Percentiles rank a stretch among this genome's conserved stretches.
Evolutionary conservation across 1,140 invertebrate species (phyloP).

Genomic region (Oryzaephilus surinamensis): DNA sequence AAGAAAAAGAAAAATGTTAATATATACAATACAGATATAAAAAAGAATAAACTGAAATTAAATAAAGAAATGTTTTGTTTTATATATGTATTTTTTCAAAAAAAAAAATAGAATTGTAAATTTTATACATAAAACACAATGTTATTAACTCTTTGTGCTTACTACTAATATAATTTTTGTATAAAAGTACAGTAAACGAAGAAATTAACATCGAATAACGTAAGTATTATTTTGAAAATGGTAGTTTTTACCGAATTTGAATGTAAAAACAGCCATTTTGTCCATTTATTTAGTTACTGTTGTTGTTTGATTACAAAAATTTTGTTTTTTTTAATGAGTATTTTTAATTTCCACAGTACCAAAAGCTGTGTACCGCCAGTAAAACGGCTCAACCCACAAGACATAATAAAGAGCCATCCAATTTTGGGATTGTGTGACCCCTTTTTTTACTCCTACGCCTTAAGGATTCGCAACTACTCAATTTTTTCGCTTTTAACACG

Average conservation of each 20-base stretch:
- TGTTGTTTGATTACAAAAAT: too few relatives aligned
- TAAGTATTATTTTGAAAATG: slow-evolving; percentile 8
- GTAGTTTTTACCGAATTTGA: not conserved
- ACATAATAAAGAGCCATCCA: too few relatives aligned
- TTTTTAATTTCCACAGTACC: slow-evolving; percentile 28
- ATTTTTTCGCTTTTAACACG: not conserved
- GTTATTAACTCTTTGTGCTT: slow-evolving; percentile 3
- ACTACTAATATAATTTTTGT: slow-evolving; percentile 4
- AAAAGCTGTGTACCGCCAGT: slow-evolving; percentile 17
- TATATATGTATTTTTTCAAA: slow-evolving; percentile 6
- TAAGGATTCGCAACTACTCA: too few relatives aligned
- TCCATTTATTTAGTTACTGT: too few relatives aligned
- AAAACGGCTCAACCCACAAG: too few relatives aligned
- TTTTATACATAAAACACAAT: too few relatives aligned
- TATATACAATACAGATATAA: slow-evolving; percentile 21
- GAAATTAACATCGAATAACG: not conserved
- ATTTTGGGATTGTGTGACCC: too few relatives aligned
- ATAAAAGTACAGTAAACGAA: slow-evolving; percentile 1
- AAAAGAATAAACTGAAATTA: slow-evolving; percentile 14
- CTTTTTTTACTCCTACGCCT: too few relatives aligned
- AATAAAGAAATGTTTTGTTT: slow-evolving; percentile 9
- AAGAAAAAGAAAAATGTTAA: slow-evolving; percentile 13
- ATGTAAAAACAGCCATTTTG: too few relatives aligned
- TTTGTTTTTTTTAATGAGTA: slow-evolving; percentile 8
- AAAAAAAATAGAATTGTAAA: too few relatives aligned